Conservation (phyloP, 2,888 invertebrate species). For the Pristionchus entomophagus region DNA sequence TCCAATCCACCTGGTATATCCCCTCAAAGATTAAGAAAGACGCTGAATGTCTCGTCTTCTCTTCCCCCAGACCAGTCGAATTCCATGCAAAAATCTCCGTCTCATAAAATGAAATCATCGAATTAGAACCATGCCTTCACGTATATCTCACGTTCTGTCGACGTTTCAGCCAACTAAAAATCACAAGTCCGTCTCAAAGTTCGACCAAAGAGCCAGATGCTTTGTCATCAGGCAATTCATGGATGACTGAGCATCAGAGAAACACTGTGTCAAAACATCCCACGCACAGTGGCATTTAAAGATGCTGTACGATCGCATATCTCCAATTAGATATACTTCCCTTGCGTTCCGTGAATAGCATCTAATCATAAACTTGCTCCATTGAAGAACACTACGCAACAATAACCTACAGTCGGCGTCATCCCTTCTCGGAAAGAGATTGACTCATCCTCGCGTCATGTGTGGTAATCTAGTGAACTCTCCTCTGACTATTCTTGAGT, state of each 20-base stretch:
- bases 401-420: no score
- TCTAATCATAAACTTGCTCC: not conserved
- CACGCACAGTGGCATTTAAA: no score
- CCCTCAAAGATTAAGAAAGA: not conserved
- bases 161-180: no score
- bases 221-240: no score
- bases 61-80: not conserved
- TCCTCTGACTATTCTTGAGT: not conserved
- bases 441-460: not conserved
- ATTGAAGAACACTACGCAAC: not conserved
- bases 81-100: not conserved
- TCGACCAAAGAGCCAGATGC: no score
- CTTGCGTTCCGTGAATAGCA: no score
- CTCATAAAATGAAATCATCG: not conserved
- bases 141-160: no score
- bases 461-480: not conserved
- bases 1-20: not conserved
- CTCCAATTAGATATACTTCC: not conserved
- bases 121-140: not conserved
- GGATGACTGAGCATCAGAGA: no score
- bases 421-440: not conserved
- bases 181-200: no score
- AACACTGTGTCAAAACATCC: no score
- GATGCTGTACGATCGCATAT: not conserved
- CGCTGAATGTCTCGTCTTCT: not conserved